Evolutionary conservation across 2,888 invertebrate species (phyloP).

Genomic region (Zhuqinia jingwanae): DNA sequence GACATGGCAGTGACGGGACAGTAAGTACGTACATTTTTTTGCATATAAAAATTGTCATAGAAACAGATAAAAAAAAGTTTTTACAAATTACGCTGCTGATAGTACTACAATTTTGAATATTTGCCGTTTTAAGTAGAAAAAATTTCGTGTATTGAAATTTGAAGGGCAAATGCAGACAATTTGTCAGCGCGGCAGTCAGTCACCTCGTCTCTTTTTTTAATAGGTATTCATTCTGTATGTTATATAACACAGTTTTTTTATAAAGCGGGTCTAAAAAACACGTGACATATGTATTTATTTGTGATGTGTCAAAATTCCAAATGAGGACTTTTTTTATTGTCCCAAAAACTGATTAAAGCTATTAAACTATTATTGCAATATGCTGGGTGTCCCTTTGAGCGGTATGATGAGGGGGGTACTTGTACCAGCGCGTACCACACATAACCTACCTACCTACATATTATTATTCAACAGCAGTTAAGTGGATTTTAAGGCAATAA

Average conservation of each 20-base stretch:
- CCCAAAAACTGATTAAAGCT: background rate
- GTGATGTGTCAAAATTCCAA: conserved; percentile 9
- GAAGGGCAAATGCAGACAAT: conserved; percentile 36
- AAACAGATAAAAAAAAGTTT: no score
- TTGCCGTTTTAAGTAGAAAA: conserved; percentile 28
- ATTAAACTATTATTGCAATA: no score
- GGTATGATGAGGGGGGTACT: no score
- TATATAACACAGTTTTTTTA: background rate
- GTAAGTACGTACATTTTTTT: no score
- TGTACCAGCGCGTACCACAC: background rate
- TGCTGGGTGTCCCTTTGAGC: background rate
- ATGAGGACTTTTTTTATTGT: background rate
- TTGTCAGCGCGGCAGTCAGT: no score
- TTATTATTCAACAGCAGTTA: background rate
- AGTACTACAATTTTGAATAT: background rate
- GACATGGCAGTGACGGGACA: no score
- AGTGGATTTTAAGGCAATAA: background rate
- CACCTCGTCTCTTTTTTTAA: no score
- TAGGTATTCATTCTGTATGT: no score
- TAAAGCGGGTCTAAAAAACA: background rate
- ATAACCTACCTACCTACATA: background rate
- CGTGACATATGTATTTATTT: background rate
- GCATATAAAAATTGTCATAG: no score
- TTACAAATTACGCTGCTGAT: no score
- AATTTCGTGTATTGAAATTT: conserved; percentile 6